Percentiles rank a stretch among this genome's conserved stretches.
These are phyloP conservation scores for Phymanthus crucifer DNA, from an alignment of 92 coral and sea anemone genomes.

Conservation along the genomic window DNA sequence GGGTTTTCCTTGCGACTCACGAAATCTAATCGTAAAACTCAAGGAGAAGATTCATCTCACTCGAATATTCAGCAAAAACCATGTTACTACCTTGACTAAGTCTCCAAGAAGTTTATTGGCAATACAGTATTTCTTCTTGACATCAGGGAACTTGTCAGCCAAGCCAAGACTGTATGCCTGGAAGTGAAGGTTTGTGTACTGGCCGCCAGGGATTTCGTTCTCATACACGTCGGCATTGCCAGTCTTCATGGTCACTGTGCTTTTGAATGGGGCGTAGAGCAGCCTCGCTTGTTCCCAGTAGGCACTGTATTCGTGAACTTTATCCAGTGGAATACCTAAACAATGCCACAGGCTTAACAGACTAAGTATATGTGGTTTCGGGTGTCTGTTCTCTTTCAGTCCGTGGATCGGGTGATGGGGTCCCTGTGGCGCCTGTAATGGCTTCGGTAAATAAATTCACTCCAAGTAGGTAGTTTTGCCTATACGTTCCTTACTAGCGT, in stretches of 20 bases:
- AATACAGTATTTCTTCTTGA: slow-evolving; percentile 85
- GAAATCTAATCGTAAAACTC: neutral
- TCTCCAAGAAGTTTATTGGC: slow-evolving; percentile 93
- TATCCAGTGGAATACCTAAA: slow-evolving; percentile 74
- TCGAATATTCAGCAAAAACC: neutral
- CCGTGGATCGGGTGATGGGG: too few species aligned
- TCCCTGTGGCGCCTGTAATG: too few species aligned
- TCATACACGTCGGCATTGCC: slow-evolving; percentile 98
- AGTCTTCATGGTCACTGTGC: slow-evolving; percentile 97
- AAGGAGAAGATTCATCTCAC: neutral
- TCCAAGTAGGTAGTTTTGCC: too few species aligned
- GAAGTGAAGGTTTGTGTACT: slow-evolving; percentile 98
- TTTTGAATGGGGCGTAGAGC: slow-evolving; percentile 92
- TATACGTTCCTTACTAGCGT: too few species aligned
- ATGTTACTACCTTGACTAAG: slow-evolving; percentile 70
- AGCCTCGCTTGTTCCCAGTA: slow-evolving; percentile 97
- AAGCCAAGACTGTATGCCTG: slow-evolving; percentile 99
- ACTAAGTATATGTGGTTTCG: too few species aligned
- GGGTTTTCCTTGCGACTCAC: too few species aligned
- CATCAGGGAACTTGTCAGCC: slow-evolving; percentile 84
- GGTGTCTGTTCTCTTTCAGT: too few species aligned
- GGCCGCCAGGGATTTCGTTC: slow-evolving; percentile 99
- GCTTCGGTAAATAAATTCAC: too few species aligned
- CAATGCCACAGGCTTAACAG: neutral
- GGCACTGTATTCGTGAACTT: slow-evolving; percentile 93